Base-by-base conservation (phyloP, 2,797 vertebrate genomes). In the Pseudochaenichthys georgianus region DNA sequence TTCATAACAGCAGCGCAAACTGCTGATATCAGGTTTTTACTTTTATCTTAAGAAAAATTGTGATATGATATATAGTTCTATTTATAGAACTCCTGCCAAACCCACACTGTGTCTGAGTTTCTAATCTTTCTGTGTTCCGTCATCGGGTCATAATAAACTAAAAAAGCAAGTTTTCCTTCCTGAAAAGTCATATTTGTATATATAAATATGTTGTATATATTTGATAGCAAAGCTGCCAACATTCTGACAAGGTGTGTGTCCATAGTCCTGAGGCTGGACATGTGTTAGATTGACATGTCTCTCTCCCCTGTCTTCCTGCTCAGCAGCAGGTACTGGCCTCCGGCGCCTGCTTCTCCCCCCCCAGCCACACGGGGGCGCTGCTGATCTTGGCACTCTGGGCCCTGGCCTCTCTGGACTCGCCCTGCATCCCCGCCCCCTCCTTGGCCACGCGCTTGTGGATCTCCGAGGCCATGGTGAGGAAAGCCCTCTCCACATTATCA, bases 331-430 rank as follows among this genome's bases (percentile, higher is more conserved):
- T 87, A 38, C 72, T 71, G 64, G 91, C 64, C 52, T 93, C 93
- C 58, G 90, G 89, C 1, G 81, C 72, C 57, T 89, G 84, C 54
- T 93, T 93, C 0, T 93, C 83, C 17, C 89, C 91, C 55, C 91
- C 91, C 63, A 92, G 92, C 94, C 94, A 94, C 78, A 95, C 48
- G 2, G 94, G 95, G 16, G 94, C 92, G 13, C 95, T 95, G 91
- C 92, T 91, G 79, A 95, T 94, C 81, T 91, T 94, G 55, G 91
- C 31, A 28, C 70, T 73, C 46, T 76, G 79, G 21, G 85, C 57
- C 71, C 79, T 88, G 58, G 84, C 64, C 13, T 87, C 87, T 60
- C 83, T 66, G 0, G 87, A 72, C 75, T 92, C 90, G 1, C 77
- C 88, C 68, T 92, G 90, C 55, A 94, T 83, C 0, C 83, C 88